phyloP scores from a whole-genome alignment of 2,888 invertebrate species.

The Agrilus biguttatus region DNA sequence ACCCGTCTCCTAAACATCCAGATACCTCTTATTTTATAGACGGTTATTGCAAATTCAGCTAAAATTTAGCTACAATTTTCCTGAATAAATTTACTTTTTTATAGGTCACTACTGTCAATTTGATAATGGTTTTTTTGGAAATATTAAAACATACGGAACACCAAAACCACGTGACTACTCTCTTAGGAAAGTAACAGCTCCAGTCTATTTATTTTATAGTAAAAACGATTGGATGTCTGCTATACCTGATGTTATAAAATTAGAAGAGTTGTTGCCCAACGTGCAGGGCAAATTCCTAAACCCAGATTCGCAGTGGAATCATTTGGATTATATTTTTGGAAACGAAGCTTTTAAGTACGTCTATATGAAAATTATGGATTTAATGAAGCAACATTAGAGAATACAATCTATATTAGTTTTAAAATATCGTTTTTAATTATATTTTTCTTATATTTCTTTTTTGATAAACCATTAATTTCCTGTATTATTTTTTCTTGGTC shows the following conservation, averaged over 20 bases:
- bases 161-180: conserved; percentile 26
- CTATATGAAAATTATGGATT: background rate
- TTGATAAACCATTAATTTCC: too few relatives aligned
- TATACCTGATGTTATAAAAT: conserved; percentile 10
- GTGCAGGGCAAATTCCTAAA: conserved; percentile 33
- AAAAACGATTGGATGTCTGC: conserved; percentile 32
- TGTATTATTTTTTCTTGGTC: too few relatives aligned
- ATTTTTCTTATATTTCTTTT: too few relatives aligned
- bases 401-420: background rate
- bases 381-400: background rate
- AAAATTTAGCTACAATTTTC: too few relatives aligned
- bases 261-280: conserved; percentile 1
- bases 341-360: conserved; percentile 23
- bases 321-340: conserved; percentile 51
- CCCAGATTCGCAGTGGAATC: conserved; percentile 38
- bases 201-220: conserved; percentile 29
- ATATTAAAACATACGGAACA: conserved; percentile 15
- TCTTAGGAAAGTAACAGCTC: conserved; percentile 23
- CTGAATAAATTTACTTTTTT: too few relatives aligned
- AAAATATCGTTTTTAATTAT: too few relatives aligned
- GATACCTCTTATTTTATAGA: too few relatives aligned
- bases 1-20: too few relatives aligned
- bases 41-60: too few relatives aligned
- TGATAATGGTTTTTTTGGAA: conserved; percentile 6
- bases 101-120: background rate